Evolutionary conservation across 2,113 vertebrate genomes (phyloP).

Genomic region (Rafetus swinhoei): DNA sequence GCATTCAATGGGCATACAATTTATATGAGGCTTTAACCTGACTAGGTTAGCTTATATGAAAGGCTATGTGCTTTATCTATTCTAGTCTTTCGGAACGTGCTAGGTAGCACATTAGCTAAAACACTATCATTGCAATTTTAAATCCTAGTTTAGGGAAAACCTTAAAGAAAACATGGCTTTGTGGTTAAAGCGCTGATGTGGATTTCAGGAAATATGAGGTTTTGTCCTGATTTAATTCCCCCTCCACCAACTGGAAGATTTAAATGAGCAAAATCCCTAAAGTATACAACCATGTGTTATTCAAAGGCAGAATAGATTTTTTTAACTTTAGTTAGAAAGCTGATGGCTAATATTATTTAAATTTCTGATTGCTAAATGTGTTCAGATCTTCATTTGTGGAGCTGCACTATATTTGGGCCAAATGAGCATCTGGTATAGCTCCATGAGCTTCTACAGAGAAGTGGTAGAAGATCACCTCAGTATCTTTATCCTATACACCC

Average conservation of each 20-base stretch:
- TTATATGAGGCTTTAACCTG: no score
- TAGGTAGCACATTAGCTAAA: no score
- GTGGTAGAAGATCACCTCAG: fast-evolving
- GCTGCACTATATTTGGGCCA: neutral
- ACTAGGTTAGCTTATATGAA: no score
- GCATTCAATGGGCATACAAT: no score
- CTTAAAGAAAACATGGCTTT: neutral
- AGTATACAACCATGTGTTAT: neutral
- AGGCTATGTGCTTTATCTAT: no score
- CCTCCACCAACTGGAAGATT: neutral
- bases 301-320: neutral
- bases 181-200: neutral
- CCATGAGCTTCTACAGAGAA: neutral
- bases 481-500: neutral
- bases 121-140: no score
- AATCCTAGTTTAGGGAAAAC: no score
- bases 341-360: neutral
- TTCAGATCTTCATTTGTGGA: neutral
- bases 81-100: no score
- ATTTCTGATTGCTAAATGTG: neutral
- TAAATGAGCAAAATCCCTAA: neutral
- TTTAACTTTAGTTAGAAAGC: neutral
- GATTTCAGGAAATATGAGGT: neutral
- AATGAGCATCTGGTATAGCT: neutral
- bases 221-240: neutral